phyloP scores from a whole-genome alignment of 2,797 vertebrate species.

The Peromyscus eremicus region DNA sequence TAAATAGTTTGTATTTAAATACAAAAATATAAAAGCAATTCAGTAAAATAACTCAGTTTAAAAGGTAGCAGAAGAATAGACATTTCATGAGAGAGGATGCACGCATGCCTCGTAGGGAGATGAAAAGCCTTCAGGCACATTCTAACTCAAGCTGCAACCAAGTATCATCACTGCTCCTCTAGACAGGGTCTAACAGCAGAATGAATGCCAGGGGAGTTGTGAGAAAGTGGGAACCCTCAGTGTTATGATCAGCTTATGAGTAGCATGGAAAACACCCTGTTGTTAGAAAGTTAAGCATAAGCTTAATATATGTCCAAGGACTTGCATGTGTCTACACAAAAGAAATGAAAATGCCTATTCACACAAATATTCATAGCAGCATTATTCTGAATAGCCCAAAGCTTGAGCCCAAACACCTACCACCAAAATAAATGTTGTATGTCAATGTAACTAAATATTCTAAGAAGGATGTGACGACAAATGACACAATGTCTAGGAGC shows the following conservation, averaged over 20 bases:
- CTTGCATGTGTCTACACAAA: background rate
- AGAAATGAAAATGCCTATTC: background rate
- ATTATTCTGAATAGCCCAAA: background rate
- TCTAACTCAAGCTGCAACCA: background rate
- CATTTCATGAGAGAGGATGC: background rate
- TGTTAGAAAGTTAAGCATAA: slow-evolving; percentile 4
- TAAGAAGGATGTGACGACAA: background rate
- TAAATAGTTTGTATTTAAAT: slow-evolving; percentile 13
- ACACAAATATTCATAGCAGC: background rate
- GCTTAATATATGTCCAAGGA: background rate
- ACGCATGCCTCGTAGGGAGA: background rate
- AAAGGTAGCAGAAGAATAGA: background rate
- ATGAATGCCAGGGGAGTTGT: background rate
- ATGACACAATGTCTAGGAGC: too few species aligned
- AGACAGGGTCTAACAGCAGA: background rate
- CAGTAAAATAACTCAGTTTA: background rate
- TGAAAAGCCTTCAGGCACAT: background rate
- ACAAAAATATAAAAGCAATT: background rate
- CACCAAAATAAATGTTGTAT: background rate
- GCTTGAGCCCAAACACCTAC: background rate
- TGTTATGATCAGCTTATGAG: background rate
- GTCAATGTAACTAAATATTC: background rate
- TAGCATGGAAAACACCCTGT: background rate
- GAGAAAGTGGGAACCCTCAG: background rate
- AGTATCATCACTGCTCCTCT: background rate